Evolutionary conservation across 2,888 invertebrate species (phyloP).

Genomic region (Drosophila testacea): DNA sequence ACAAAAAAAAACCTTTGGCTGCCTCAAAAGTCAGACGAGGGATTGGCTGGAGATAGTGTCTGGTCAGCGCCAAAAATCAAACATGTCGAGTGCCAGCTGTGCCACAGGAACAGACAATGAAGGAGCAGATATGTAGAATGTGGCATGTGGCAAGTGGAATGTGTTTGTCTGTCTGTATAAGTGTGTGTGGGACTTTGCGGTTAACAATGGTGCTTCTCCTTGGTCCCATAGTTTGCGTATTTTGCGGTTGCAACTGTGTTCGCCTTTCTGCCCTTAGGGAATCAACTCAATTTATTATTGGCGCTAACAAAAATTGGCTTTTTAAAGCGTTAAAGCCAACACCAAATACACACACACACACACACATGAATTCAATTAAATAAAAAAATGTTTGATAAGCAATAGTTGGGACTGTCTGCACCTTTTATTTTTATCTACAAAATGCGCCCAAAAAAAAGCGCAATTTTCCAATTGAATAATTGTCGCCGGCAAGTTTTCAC

Average conservation of each 20-base stretch:
- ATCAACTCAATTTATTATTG: constrained; percentile 79
- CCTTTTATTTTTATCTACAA: constrained; percentile 36
- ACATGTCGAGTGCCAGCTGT: constrained; percentile 66
- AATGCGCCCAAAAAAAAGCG: constrained; percentile 40
- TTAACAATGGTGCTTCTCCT: constrained; percentile 69
- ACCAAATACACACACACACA: constrained; percentile 35
- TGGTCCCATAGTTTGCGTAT: constrained; percentile 65
- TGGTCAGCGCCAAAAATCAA: constrained; percentile 66
- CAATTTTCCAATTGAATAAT: constrained; percentile 83
- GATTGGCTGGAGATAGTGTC: constrained; percentile 44
- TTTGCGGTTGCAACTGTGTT: constrained; percentile 71
- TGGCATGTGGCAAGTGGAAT: constrained; percentile 34
- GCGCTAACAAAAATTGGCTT: constrained; percentile 67
- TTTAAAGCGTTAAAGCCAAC: constrained; percentile 65
- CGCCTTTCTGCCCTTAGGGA: constrained; percentile 56
- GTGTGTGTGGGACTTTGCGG: constrained; percentile 56
- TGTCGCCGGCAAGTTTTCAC: constrained; percentile 75
- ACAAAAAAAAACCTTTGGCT: constrained; percentile 32
- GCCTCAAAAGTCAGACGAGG: constrained; percentile 58
- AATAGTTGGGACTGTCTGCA: constrained; percentile 38
- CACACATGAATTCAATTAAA: constrained; percentile 69
- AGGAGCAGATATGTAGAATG: constrained; percentile 19
- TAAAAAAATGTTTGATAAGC: constrained; percentile 52
- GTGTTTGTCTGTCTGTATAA: constrained; percentile 24
- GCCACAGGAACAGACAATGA: constrained; percentile 63